phyloP scores from a whole-genome alignment of 2,797 vertebrate genomes.

The Carduelis carduelis region DNA sequence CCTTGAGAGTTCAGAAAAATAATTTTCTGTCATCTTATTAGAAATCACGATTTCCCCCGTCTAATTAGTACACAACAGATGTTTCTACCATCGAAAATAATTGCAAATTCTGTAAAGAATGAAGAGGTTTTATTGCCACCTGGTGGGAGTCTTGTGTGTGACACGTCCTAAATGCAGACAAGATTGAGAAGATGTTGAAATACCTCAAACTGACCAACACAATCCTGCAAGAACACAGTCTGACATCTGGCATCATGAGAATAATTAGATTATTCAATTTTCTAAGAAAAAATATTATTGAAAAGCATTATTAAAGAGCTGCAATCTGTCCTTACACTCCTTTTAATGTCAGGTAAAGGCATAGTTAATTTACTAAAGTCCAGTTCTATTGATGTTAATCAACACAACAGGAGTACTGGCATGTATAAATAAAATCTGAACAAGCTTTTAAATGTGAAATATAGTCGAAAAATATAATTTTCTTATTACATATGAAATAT shows the following conservation, averaged over 20 bases:
- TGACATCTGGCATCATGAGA: neutral
- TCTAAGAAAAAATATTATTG: neutral
- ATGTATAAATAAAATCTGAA: neutral
- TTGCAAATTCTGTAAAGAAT: neutral
- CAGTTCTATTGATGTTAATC: neutral
- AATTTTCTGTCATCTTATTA: neutral
- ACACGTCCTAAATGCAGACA: neutral
- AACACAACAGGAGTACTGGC: neutral
- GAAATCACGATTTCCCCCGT: neutral
- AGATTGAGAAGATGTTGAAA: neutral
- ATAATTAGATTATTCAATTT: neutral
- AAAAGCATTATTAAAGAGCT: neutral
- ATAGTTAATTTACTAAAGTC: neutral
- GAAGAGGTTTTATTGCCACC: conserved; percentile 26
- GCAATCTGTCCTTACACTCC: neutral
- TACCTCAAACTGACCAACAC: neutral
- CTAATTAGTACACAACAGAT: neutral
- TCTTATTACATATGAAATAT: neutral
- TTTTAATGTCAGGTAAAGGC: neutral
- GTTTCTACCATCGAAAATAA: neutral
- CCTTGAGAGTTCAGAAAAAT: neutral
- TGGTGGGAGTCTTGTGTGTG: neutral
- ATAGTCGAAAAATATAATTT: neutral
- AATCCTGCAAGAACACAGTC: neutral
- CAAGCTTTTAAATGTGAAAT: neutral